Evolutionary conservation across 2,797 vertebrate species (phyloP), one percentile per base, ranked within the genome.

Genomic region (Sebastes iracundus): DNA sequence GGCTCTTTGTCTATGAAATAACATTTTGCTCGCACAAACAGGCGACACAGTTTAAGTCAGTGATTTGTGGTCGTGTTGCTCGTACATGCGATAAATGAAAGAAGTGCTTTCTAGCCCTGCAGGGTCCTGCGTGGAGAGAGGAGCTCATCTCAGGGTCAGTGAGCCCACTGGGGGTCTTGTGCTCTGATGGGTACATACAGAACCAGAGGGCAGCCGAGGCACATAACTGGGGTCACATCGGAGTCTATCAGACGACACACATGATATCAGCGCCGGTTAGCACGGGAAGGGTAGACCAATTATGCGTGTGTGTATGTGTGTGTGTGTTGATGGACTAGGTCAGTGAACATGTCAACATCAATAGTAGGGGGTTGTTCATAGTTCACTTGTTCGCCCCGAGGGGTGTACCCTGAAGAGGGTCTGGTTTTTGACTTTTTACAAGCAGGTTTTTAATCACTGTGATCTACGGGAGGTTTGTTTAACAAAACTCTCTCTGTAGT

Each of bases 261-360:
- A 91, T 85, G 81, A 93, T 91, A 90, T 85, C 85, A 87, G 86
- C 68, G 55, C 32, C 53, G 20, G 80, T 91, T 91, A 79, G 84
- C 71, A 81, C 52, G 27, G 65, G 81, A 67, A 75, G 64, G 81
- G 33, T 66, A 42, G 65, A 86, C 79, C 90, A 81, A 87, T 90
- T 73, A 77, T 61, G 71, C 53, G 78, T 61, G 66, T 55, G 66
- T 78, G 71, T 65, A 65, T 65, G 33, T 78, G 74, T 68, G 75
- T 71, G 74, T 72, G 70, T 81, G 73, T 83, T 90, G 88, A 91
- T 84, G 77, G 89, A 92, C 72, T 79, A 93, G 94, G 92, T 94
- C 94, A 95, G 87, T 89, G 90, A 90, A 92, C 92, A 93, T 92
- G 93, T 93, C 93, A 91, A 91, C 92, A 92, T 93, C 81, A 91